Percentiles rank a stretch among this genome's conserved stretches.
Conservation (phyloP, 1,140 invertebrate genomes). For the Anastrepha obliqua region DNA sequence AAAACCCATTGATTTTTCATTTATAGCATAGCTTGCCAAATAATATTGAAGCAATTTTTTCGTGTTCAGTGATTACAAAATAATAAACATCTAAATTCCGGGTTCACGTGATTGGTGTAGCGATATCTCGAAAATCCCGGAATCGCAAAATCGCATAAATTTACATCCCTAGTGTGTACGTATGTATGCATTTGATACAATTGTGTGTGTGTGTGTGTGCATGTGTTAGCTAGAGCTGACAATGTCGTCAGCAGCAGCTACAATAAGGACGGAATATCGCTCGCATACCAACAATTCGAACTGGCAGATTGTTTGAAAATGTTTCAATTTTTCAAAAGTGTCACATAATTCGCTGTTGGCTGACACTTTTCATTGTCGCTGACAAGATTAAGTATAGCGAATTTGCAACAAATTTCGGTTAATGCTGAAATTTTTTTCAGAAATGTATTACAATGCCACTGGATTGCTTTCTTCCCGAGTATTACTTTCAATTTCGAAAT, state of each 20-base stretch:
- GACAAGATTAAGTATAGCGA: constrained; percentile 34
- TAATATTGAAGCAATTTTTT: too few species aligned
- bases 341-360: constrained; percentile 19
- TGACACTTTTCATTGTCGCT: constrained; percentile 30
- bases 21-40: too few species aligned
- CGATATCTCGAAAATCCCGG: too few species aligned
- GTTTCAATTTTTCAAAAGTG: constrained; percentile 31
- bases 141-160: too few species aligned
- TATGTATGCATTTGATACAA: not conserved
- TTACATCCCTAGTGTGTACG: not conserved
- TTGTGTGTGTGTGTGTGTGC: not conserved
- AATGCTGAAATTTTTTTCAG: not conserved
- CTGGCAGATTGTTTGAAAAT: not conserved
- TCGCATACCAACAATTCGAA: not conserved
- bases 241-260: not conserved
- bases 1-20: too few species aligned
- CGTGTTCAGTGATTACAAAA: too few species aligned
- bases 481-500: too few species aligned
- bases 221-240: not conserved
- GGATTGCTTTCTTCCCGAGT: too few species aligned
- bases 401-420: constrained; percentile 12
- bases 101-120: too few species aligned
- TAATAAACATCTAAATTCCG: too few species aligned
- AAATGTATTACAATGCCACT: too few species aligned
- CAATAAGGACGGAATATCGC: not conserved